Evolutionary conservation across 2,113 vertebrate genomes (phyloP), one percentile per base, ranked within the genome.

Genomic region (Phoenicopterus ruber): DNA sequence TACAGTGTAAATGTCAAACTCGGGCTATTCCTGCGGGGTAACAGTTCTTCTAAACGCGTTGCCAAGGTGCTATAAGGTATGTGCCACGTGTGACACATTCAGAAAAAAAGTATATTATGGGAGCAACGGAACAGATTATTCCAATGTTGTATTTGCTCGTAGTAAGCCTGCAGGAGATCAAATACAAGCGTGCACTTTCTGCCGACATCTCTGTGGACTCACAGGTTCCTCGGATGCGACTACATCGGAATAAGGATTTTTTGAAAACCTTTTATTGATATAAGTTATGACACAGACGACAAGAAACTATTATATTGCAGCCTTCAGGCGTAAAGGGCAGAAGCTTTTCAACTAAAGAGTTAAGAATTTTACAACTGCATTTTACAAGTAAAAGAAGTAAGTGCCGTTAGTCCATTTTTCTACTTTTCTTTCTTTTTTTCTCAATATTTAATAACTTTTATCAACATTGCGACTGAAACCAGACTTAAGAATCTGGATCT

Each of bases 1-100:
- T 28, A 5, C 26, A 24, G 26, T 36, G 66, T 40, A 82, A 61
- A 52, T 74, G 61, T 47, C 70, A 50, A 40, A 17, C 25, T 55
- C 1, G 0, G 58, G 32, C 32, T n/a, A 2, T 26, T 82, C n/a
- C 59, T 50, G 13, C 5, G 0, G 13, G 18, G 82, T 44, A 69
- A 38, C 61, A 11, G 46, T 28, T 77, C 58, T 94, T 54, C 40
- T 36, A 93, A 73, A 82, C 1, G 10, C 40, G 5, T 61, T 44
- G 13, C 25, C 65, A 11, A 83, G 54, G 83, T 8, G 65, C 36
- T 88, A 3, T 24, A 42, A 49, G 61, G 79, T 81, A 47, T 38
- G 73, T 32, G 54, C 17, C 49, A 54, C 16, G 10, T 66, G 55
- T 67, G 66, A 54, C 76, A 78, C 46, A 67, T 73, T 89, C 67